Evolutionary conservation across 1,140 invertebrate species (phyloP), one percentile per base, ranked within the genome.

Genomic region (Drosophila pandora): DNA sequence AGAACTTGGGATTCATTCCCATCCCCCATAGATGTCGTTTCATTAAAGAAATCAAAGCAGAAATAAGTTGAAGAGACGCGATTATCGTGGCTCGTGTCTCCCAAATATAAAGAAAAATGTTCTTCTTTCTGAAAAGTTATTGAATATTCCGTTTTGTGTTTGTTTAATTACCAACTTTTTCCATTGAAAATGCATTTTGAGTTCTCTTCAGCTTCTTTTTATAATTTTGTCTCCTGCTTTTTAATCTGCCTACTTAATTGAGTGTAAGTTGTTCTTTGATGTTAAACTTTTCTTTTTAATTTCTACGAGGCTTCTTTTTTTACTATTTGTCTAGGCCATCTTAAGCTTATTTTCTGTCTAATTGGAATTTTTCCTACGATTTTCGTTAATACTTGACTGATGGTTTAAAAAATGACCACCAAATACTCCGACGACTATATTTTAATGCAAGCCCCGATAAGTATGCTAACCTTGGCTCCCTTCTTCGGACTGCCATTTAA

Each of bases 61-160:
- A 32, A 48, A 34, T 30, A 23, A 52, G 30, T 37, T 52, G 41
- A 21, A 76, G 76, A 76, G 74, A 76, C 41, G 75, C 79, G 83
- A 87, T 88, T 87, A 88, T 34, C 79, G 79, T 69, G 76, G 60
- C 78, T 55, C 49, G 67, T 61, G 68, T 59, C 68, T 76, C 39
- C n/a, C 32, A 61, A 68, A 30, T 37, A 59, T 25, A 34, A 59
- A 50, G 34, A 30, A 67, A 52, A 43, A 52, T 34, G 0, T 63
- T 32, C 45, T 54, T 48, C 17, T 10, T 22, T 17, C 43, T 30
- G 48, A 28, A 69, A 82, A 84, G 59, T 88, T 87, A 87, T 87
- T 87, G 82, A 88, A 88, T 72, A 87, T 87, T 88, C 83, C 62
- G 76, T 88, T 88, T 88, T 88, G 83, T 87, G 76, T 88, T 88